phyloP scores from a whole-genome alignment of 2,113 vertebrate genomes.

The Odontesthes bonariensis region DNA sequence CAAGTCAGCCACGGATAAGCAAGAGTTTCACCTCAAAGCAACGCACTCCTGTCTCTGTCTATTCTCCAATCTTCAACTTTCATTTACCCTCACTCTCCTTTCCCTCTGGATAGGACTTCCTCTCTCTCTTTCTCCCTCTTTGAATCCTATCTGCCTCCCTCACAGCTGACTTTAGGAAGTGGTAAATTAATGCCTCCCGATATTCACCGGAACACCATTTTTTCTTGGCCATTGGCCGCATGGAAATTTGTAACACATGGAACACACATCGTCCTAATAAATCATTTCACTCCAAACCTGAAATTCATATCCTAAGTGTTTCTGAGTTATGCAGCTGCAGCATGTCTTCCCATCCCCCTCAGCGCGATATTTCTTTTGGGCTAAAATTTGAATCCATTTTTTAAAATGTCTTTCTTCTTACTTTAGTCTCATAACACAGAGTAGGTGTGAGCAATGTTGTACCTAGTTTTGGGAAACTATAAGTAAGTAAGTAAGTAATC shows the following conservation, averaged over 20 bases:
- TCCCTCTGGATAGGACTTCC: slow-evolving; percentile 27
- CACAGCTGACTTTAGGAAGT: slow-evolving; percentile 4
- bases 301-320: slow-evolving; percentile 33
- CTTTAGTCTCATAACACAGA: too few relatives aligned
- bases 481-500: too few relatives aligned
- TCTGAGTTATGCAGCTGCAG: slow-evolving; percentile 38
- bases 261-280: slow-evolving; percentile 4
- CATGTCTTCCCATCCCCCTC: background rate
- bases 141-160: background rate
- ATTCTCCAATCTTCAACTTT: slow-evolving; percentile 33
- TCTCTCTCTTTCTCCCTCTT: background rate
- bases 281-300: slow-evolving; percentile 45
- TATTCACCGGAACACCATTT: background rate
- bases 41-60: slow-evolving; percentile 9
- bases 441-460: too few relatives aligned
- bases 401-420: too few relatives aligned
- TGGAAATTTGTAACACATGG: slow-evolving; percentile 1
- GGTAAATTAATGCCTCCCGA: background rate
- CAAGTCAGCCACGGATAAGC: background rate
- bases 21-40: background rate
- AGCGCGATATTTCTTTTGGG: too few relatives aligned
- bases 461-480: too few relatives aligned
- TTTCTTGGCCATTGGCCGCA: background rate
- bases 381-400: too few relatives aligned
- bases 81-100: slow-evolving; percentile 53